Evolutionary conservation across 2,113 vertebrate species (phyloP).

Genomic region (Sylvia atricapilla): DNA sequence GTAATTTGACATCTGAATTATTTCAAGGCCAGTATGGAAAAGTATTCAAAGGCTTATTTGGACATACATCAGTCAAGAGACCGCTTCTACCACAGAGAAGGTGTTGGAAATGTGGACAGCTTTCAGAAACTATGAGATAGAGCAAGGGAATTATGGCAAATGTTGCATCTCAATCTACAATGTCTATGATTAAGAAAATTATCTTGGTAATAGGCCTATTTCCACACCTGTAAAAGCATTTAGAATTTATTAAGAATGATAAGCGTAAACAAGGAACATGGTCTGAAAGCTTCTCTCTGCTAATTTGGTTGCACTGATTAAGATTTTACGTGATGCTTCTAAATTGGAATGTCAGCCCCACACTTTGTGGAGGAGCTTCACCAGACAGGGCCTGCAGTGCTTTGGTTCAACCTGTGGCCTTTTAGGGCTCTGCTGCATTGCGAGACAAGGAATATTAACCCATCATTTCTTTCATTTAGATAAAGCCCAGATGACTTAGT

Average conservation of each 20-base stretch:
- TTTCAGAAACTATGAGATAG: conserved; percentile 76
- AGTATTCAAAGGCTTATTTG: conserved; percentile 90
- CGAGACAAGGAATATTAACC: conserved; percentile 38
- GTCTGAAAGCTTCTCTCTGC: conserved; percentile 57
- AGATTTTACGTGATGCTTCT: conserved; percentile 76
- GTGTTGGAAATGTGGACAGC: conserved; percentile 53
- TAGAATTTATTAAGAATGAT: conserved; percentile 77
- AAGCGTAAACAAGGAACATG: conserved; percentile 75
- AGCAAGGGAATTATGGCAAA: conserved; percentile 66
- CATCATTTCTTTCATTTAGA: conserved; percentile 72
- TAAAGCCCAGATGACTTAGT: conserved; percentile 78
- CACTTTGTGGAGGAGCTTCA: not conserved
- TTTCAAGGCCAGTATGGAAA: conserved; percentile 84
- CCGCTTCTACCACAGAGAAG: conserved; percentile 50
- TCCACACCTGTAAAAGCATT: conserved; percentile 72
- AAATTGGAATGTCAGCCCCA: conserved; percentile 76
- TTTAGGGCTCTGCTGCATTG: not conserved
- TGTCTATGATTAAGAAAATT: conserved; percentile 60
- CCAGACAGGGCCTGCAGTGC: conserved; percentile 10
- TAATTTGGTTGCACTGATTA: conserved; percentile 76
- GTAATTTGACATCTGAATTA: conserved; percentile 96
- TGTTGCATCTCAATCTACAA: conserved; percentile 70
- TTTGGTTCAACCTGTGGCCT: conserved; percentile 14
- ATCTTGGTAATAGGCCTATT: conserved; percentile 64
- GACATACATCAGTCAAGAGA: conserved; percentile 88